Evolutionary conservation across 2,113 vertebrate genomes (phyloP).

Genomic region (Ammodytes dubius): DNA sequence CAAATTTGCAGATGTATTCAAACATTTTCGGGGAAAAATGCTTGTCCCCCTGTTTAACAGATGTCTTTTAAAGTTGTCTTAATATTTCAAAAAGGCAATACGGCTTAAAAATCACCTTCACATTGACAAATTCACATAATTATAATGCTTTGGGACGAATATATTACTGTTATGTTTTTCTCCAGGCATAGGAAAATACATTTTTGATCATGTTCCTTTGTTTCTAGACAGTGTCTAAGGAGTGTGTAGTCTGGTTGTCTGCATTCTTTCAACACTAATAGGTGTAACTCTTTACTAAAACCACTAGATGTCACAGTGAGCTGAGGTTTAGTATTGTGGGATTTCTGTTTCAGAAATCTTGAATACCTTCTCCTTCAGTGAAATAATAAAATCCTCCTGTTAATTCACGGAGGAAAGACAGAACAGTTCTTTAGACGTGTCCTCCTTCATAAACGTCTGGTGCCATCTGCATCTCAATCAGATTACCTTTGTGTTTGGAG

Average conservation of each 20-base stretch:
- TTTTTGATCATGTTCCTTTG: neutral
- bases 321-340: neutral
- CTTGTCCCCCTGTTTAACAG: neutral
- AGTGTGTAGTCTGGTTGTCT: neutral
- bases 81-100: too few relatives aligned
- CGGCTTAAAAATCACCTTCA: too few relatives aligned
- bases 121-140: neutral
- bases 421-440: neutral
- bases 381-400: neutral
- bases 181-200: neutral
- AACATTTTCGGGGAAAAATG: neutral
- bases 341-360: neutral
- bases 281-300: neutral
- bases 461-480: neutral
- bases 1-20: too few relatives aligned
- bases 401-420: neutral
- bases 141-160: neutral
- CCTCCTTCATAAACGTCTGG: neutral
- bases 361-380: neutral
- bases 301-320: conserved; percentile 45
- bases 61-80: neutral
- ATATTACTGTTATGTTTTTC: neutral
- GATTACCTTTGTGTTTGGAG: neutral
- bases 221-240: neutral
- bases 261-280: neutral